Base-by-base conservation (phyloP, 2,888 invertebrate genomes). In the Drosophila aldrichi region DNA sequence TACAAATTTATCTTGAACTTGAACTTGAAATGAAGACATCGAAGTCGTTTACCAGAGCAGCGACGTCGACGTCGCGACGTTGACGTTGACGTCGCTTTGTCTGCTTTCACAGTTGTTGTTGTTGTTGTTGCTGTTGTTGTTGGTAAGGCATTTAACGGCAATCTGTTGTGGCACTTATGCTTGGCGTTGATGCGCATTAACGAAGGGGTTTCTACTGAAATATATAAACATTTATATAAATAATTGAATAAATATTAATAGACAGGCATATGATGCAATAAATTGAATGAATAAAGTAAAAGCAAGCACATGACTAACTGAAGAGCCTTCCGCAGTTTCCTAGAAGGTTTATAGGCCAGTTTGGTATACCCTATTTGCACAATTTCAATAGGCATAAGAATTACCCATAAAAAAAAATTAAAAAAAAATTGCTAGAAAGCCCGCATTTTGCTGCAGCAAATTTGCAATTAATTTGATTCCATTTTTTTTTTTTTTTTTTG, bases 1-100 rank as follows among this genome's bases (percentile, higher is more conserved):
- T 83, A 72, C 32, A 89, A 91, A 88, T 91, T 88, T 90, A 90
- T 91, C 89, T 91, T 91, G 91, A 91, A 91, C 91, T 91, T 91
- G 91, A 91, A 91, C 91, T 91, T 91, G 91, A 88, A 88, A 90
- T 76, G 78, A 78, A 86, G 62, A 57, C 43, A 40, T 44, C 38
- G 57, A 57, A 55, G 51, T 20, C 41, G 54, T n/a, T n/a, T 16
- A 22, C 12, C 14, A 12, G 12, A 48, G 43, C 62, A 51, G 34
- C 16, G 59, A n/a, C 56, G 43, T 10, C 5, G 46, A 8, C 57
- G 43, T 29, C 29, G 29, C 44, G 51, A 18, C 40, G 40, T 10
- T 6, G 20, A 29, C 56, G 49, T 29, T 14, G 48, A 62, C 46
- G 48, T 29, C 46, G 29, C 8, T 8, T 29, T 29, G 29, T 29